Evolutionary conservation across 2,113 vertebrate species (phyloP).

Genomic region (Sciurus niger): DNA sequence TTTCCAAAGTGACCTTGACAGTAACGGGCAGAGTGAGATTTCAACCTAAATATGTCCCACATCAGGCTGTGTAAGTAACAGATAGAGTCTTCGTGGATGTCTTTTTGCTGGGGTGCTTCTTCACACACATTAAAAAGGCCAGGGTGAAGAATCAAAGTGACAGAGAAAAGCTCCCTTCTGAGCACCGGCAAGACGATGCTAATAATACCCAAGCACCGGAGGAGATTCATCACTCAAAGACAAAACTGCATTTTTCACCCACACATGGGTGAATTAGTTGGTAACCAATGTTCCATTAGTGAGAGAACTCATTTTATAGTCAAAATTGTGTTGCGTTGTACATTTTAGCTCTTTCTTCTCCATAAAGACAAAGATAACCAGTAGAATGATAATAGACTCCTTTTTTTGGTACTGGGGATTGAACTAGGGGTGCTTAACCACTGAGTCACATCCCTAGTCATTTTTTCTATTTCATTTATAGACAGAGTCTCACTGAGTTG

Average conservation of each 20-base stretch:
- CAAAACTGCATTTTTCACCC: not conserved
- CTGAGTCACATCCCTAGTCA: too few species aligned
- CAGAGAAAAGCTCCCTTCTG: not conserved
- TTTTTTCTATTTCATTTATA: too few species aligned
- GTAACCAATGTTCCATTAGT: not conserved
- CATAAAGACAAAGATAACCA: not conserved
- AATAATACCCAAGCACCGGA: not conserved
- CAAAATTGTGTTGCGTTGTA: not conserved
- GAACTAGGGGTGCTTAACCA: too few species aligned
- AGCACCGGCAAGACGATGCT: not conserved
- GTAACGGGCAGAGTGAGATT: not conserved
- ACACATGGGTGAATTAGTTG: not conserved
- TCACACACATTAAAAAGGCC: not conserved
- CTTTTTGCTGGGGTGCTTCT: not conserved
- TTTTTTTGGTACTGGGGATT: too few species aligned
- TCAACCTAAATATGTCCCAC: not conserved
- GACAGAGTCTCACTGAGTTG: too few species aligned
- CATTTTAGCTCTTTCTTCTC: not conserved
- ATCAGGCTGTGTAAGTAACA: not conserved
- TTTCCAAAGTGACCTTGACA: not conserved
- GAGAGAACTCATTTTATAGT: not conserved
- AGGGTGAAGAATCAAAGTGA: not conserved
- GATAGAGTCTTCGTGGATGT: rapidly evolving
- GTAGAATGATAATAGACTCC: not conserved
- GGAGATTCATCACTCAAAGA: not conserved